phyloP scores from a whole-genome alignment of 35 echinoderm and acorn worm species.

The Amphiura filiformis region DNA sequence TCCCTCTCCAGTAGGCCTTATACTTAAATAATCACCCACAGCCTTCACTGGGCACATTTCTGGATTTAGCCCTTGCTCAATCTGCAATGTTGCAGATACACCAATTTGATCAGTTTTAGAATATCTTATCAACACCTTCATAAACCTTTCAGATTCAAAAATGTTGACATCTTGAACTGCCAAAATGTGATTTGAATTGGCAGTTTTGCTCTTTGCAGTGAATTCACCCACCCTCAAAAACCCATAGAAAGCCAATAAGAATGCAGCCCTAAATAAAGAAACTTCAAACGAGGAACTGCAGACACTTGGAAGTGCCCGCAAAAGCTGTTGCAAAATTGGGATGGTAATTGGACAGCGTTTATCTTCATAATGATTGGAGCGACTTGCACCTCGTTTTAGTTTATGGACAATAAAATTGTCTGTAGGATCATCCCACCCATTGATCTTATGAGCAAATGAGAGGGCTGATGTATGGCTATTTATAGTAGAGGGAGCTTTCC shows the following conservation, averaged over 20 bases:
- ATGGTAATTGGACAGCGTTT: background rate
- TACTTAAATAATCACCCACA: background rate
- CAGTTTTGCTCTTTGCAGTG: background rate
- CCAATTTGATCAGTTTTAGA: background rate
- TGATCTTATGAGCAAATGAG: background rate
- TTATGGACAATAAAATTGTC: background rate
- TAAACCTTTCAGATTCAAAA: background rate
- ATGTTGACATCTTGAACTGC: background rate
- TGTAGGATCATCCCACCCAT: background rate
- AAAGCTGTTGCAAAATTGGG: background rate
- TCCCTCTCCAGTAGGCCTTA: background rate
- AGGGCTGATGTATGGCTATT: background rate
- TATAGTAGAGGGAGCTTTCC: background rate
- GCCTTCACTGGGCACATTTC: background rate
- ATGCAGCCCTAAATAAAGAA: background rate
- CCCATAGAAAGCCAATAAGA: background rate
- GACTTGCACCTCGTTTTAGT: background rate
- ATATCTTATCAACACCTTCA: background rate
- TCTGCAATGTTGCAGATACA: background rate
- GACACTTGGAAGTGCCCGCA: background rate
- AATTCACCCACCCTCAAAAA: conserved; percentile 18
- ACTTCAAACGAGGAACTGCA: background rate
- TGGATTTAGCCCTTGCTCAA: background rate
- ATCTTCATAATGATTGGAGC: background rate
- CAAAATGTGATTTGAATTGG: background rate